These are phyloP conservation scores for Okapia johnstoni DNA, from an alignment of 2,113 vertebrate genomes.

Conservation along the genomic window DNA sequence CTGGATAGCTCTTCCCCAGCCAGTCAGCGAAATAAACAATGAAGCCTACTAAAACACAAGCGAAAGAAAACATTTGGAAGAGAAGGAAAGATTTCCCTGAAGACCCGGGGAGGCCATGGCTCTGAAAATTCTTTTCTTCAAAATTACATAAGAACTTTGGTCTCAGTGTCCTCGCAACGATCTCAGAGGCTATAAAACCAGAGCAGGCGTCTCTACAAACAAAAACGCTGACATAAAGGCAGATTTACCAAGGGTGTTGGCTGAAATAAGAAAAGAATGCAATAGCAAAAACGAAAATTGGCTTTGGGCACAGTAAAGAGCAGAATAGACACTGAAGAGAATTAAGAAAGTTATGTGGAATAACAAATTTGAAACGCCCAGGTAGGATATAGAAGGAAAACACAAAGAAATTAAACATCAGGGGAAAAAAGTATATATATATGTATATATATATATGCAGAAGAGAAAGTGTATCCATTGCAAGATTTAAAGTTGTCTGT, in stretches of 20 bases:
- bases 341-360: background rate
- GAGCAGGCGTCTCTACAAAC: background rate
- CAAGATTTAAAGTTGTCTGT: background rate
- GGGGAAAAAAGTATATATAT: background rate
- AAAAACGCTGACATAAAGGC: background rate
- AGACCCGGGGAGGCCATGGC: background rate
- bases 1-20: background rate
- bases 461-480: background rate
- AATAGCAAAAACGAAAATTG: background rate
- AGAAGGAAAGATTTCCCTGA: background rate
- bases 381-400: background rate
- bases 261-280: background rate
- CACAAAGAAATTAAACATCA: background rate
- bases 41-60: background rate
- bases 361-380: background rate
- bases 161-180: background rate
- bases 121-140: constrained; percentile 27
- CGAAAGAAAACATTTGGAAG: background rate
- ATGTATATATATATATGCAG: background rate
- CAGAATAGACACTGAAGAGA: background rate
- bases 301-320: background rate
- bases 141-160: background rate
- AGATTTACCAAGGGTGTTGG: background rate
- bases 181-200: background rate
- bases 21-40: background rate